Evolutionary conservation across 2,888 invertebrate species (phyloP), one percentile per base, ranked within the genome.

Genomic region (Platycheirus albimanus): DNA sequence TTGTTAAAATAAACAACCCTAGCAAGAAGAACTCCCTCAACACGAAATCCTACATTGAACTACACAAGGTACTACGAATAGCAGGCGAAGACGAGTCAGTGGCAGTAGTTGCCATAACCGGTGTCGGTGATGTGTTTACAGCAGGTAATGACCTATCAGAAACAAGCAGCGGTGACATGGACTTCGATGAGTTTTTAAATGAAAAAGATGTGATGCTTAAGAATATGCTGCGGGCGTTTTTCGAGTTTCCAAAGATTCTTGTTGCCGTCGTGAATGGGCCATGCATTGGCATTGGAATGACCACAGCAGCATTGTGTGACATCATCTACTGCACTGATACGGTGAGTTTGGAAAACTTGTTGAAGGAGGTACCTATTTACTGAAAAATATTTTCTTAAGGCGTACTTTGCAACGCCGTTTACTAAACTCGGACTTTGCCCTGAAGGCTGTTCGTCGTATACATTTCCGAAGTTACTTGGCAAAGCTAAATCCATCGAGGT

Each of bases 241-340:
- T 98, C 85, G 94, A 94, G 85, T 98, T 96, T 89, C 96, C 97
- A 0, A 99, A 99, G 91, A 91, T 98, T 36, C 89, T 99, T 47
- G 92, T 99, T 84, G 96, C 95, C 11, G 91, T 98, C 74, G 95
- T 99, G 0, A 98, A 99, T 92, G 99, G 99, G 1, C 98, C 98
- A 45, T 97, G 98, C 11, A 94, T 99, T 86, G 99, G 99, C 24
- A 95, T 99, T 86, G 90, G 90, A 6, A 83, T 87, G 8, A 99
- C 99, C 0, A 94, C 95, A 8, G 91, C 97, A 61, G 95, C 95
- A 0, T 92, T 99, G 0, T 97, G 95, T 91, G 99, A 99, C 92
- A 92, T 96, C 72, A 95, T 98, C 6, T 97, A 96, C 92, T 96
- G 97, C 66, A 93, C 95, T n/a, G 96, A 98, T 86, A 94, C 92